Conservation (phyloP, 2,797 vertebrate species). For the Channa striata region DNA sequence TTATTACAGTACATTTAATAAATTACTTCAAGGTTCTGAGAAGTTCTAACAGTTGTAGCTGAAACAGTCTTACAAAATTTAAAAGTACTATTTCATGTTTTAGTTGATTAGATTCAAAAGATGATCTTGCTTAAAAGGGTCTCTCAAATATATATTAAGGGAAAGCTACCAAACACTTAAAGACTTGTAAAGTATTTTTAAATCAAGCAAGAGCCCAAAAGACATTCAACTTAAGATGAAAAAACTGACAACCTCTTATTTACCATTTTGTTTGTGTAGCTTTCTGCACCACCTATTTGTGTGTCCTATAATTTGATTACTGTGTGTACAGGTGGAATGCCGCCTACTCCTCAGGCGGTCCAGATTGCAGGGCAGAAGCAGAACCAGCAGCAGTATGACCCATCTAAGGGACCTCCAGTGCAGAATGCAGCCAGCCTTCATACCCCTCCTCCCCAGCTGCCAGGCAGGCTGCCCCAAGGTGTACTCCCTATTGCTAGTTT, state of each 20-base stretch:
- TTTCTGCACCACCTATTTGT: constrained; percentile 62
- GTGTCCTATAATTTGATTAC: constrained; percentile 72
- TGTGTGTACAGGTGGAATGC: constrained; percentile 88
- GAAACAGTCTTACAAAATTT: constrained; percentile 44
- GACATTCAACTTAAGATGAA: constrained; percentile 19
- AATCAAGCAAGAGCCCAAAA: constrained; percentile 20
- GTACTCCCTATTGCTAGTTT: constrained; percentile 83
- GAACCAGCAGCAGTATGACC: constrained; percentile 91
- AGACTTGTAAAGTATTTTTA: constrained; percentile 7
- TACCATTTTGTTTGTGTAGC: constrained; percentile 58
- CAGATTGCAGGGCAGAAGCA: constrained; percentile 90
- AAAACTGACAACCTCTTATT: constrained; percentile 29
- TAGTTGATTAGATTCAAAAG: constrained; percentile 29
- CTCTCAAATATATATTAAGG: constrained; percentile 66
- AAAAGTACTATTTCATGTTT: constrained; percentile 30
- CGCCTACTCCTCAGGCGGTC: constrained; percentile 84
- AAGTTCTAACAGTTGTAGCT: constrained; percentile 66
- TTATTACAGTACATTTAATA: constrained; percentile 73
- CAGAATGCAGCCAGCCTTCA: constrained; percentile 93
- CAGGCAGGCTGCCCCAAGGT: constrained; percentile 84
- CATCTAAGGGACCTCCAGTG: constrained; percentile 93
- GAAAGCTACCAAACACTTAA: constrained; percentile 38
- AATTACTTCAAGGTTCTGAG: constrained; percentile 67
- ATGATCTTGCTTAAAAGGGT: constrained; percentile 43
- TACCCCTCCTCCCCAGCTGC: constrained; percentile 91